Evolutionary conservation across 2,797 vertebrate species (phyloP).

Genomic region (Arnoldichthys spilopterus): DNA sequence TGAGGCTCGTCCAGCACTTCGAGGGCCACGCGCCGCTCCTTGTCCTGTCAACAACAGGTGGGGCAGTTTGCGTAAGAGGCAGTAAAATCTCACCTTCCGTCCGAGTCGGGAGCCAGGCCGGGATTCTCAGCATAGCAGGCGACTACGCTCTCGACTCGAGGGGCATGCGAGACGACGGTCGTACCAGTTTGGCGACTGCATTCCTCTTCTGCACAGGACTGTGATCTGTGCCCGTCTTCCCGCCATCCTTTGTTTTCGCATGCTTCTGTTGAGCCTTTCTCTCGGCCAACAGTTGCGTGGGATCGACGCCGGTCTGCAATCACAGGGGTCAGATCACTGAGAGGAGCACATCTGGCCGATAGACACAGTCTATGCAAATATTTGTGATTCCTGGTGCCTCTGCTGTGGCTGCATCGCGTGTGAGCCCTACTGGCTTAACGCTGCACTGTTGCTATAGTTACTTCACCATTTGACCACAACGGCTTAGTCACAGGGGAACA

Average conservation of each 20-base stretch:
- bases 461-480: neutral
- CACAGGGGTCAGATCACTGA: neutral
- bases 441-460: neutral
- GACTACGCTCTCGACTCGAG: too few relatives aligned
- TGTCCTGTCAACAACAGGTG: constrained; percentile 64
- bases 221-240: constrained; percentile 54
- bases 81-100: neutral
- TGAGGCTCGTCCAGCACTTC: constrained; percentile 74
- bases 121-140: too few relatives aligned
- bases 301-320: constrained; percentile 87
- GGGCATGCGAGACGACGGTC: too few relatives aligned
- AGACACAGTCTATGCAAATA: neutral
- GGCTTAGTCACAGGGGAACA: too few relatives aligned
- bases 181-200: constrained; percentile 77
- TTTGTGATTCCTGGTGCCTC: neutral
- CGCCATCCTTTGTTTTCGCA: constrained; percentile 62
- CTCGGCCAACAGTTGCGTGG: constrained; percentile 75
- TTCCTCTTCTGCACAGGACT: constrained; percentile 60
- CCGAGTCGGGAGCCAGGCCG: too few relatives aligned
- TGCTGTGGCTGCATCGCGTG: neutral
- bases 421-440: neutral
- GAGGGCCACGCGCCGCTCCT: constrained; percentile 76
- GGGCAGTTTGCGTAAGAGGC: neutral
- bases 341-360: neutral
- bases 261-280: constrained; percentile 77